Base-by-base conservation (phyloP, 2,113 vertebrate species). In the Lycaon pictus region DNA sequence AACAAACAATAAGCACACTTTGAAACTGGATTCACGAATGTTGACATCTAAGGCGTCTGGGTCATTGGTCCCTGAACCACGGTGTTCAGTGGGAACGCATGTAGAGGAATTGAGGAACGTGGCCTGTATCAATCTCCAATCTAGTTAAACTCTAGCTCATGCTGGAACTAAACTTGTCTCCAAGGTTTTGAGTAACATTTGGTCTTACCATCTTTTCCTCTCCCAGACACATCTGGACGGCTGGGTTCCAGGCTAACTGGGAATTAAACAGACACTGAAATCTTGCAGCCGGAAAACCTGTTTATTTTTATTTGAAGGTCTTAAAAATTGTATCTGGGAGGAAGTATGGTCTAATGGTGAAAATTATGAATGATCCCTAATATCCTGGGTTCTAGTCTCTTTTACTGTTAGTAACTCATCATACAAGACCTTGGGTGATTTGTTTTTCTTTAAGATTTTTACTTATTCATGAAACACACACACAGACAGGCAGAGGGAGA, bases 271-370 rank as follows among this genome's bases (percentile, higher is more conserved):
- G 85, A 94, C 79, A 7, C 82, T 65, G 25, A 72, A 95, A 29
- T 48, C 83, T 88, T 88, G 69, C 22, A 81, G 72, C 62, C 51
- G 15, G 63, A 95, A 97, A 97, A 87, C 25, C 71, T 90, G 48
- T 55, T 97, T 82, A 86, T 74, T 96, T 96, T 95, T 93, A 93
- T 92, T 32, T 90, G 88, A 85, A 67, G 43, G 65, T 65, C 90
- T 96, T 96, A 95, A 97, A 88, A 93, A 48, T 85, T 88, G 65
- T 85, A 90, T 96, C 88, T 95, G 89, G 88, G 63, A 97, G 91
- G 95, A 97, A 97, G 63, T 81, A n/a, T 81, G 48, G 63, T 94
- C 67, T 93, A 93, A 90, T 76, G 96, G 80, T 96, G 96, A 92
- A 84, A 94, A 77, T 7, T 90, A 16, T 93, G 62, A 93, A 67